phyloP scores from a whole-genome alignment of 2,888 invertebrate species.

The Timema cristinae region DNA sequence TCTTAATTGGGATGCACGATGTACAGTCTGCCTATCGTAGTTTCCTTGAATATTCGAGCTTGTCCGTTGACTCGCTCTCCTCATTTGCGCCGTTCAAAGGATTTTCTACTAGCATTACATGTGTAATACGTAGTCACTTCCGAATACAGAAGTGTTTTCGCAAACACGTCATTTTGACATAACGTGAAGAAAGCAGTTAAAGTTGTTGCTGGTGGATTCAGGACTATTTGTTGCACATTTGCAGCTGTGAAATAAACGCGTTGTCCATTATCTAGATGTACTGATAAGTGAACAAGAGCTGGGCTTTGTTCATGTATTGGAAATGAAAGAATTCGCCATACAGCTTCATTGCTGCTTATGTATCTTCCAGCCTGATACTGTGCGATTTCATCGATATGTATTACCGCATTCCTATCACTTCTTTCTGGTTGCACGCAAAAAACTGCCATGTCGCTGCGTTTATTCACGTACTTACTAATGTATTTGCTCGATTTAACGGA shows the following conservation, averaged over 20 bases:
- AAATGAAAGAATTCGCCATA: slow-evolving; percentile 32
- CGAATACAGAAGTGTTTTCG: slow-evolving; percentile 17
- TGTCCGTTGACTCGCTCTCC: slow-evolving; percentile 16
- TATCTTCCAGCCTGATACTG: slow-evolving; percentile 32
- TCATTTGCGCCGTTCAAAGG: slow-evolving; percentile 12
- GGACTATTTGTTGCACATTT: slow-evolving; percentile 19
- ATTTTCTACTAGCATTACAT: slow-evolving; percentile 20
- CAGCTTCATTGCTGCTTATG: slow-evolving; percentile 27
- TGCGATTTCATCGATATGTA: slow-evolving; percentile 26
- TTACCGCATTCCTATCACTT: slow-evolving; percentile 18
- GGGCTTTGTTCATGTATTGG: slow-evolving; percentile 30
- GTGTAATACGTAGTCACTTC: slow-evolving; percentile 21
- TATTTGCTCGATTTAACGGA: slow-evolving; percentile 34
- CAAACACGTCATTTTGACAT: slow-evolving; percentile 22
- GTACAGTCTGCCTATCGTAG: slow-evolving; percentile 9
- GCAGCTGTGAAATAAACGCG: slow-evolving; percentile 21
- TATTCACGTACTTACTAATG: slow-evolving; percentile 27
- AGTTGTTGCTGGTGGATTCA: slow-evolving; percentile 19
- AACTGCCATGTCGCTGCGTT: slow-evolving; percentile 32
- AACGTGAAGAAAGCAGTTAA: slow-evolving; percentile 18
- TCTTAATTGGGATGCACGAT: slow-evolving; percentile 20
- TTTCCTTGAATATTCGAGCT: slow-evolving; percentile 15
- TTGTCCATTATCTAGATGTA: slow-evolving; percentile 22
- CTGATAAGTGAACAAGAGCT: slow-evolving; percentile 25
- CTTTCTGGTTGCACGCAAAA: slow-evolving; percentile 31